phyloP scores from a whole-genome alignment of 2,888 invertebrate genomes.

The Lissocephala sabroskyi region DNA sequence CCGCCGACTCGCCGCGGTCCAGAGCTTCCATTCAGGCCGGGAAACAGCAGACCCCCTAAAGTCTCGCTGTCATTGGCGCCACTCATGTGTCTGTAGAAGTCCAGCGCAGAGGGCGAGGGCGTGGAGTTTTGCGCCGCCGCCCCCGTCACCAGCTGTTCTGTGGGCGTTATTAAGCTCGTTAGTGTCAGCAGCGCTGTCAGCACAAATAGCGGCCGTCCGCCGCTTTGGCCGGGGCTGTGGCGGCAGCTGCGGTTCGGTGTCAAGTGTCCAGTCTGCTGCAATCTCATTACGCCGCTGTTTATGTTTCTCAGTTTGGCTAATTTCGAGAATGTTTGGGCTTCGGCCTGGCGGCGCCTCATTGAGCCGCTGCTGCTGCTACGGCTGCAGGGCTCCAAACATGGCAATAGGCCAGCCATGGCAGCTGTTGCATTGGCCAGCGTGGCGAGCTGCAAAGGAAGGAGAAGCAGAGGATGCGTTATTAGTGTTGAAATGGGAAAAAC shows the following conservation, averaged over 20 bases:
- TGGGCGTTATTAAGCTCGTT: slow-evolving; percentile 65
- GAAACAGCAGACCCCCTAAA: slow-evolving; percentile 3
- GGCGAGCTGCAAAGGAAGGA: no score
- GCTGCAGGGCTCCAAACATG: slow-evolving; percentile 11
- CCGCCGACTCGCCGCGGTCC: no score
- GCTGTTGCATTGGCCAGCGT: background rate
- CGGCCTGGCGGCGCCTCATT: background rate
- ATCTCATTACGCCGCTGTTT: slow-evolving; percentile 2
- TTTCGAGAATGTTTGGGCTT: slow-evolving; percentile 27
- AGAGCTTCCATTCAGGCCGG: slow-evolving; percentile 37
- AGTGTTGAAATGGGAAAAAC: no score
- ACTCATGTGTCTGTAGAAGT: slow-evolving; percentile 44
- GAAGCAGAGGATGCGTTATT: no score
- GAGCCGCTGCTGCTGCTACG: slow-evolving; percentile 35
- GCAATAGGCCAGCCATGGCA: slow-evolving; percentile 4
- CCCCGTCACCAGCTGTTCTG: slow-evolving; percentile 42
- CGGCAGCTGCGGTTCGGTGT: slow-evolving; percentile 48
- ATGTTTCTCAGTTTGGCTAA: slow-evolving; percentile 21
- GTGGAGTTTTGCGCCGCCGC: slow-evolving; percentile 20
- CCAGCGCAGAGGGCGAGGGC: slow-evolving; percentile 21
- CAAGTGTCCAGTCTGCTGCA: slow-evolving; percentile 34
- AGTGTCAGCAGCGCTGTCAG: slow-evolving; percentile 54
- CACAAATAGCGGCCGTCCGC: slow-evolving; percentile 48
- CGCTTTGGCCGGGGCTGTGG: slow-evolving; percentile 25
- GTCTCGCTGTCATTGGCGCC: slow-evolving; percentile 13